Percentiles rank a stretch among this genome's conserved stretches.
These are phyloP conservation scores for Micromesistius poutassou DNA, from an alignment of 2,797 vertebrate genomes.

Conservation along the genomic window DNA sequence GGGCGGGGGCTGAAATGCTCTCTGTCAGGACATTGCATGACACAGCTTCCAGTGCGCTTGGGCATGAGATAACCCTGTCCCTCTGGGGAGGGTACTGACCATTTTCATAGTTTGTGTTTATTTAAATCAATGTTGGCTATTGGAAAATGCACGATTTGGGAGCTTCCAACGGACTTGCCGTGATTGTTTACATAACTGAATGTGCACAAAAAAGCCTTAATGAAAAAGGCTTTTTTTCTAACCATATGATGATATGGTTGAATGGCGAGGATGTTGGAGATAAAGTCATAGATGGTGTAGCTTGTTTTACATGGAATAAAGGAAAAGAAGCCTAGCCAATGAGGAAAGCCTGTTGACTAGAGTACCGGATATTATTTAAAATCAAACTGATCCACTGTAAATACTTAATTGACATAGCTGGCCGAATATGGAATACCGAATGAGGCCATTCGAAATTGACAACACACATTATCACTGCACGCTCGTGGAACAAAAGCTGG, in stretches of 20 bases:
- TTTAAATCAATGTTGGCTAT: not conserved
- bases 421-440: not conserved
- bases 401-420: not conserved
- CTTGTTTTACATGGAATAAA: not conserved
- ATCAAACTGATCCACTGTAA: slow-evolving; percentile 27
- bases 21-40: slow-evolving; percentile 42
- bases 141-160: not conserved
- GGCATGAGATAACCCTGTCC: not conserved
- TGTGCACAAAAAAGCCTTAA: not conserved
- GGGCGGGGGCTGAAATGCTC: slow-evolving; percentile 38
- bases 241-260: no score
- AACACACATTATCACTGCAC: not conserved
- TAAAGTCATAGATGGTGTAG: not conserved
- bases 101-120: not conserved
- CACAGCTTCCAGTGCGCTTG: slow-evolving; percentile 30
- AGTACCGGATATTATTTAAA: not conserved
- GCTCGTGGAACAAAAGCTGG: slow-evolving; percentile 16
- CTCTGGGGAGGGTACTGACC: not conserved
- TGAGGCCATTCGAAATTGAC: not conserved
- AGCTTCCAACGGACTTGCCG: not conserved
- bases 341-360: not conserved
- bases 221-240: no score
- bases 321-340: not conserved
- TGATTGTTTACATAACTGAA: not conserved
- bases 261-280: not conserved